Evolutionary conservation across 1,140 invertebrate genomes (phyloP), one percentile per base, ranked within the genome.

Genomic region (Leptoteleia sp.): DNA sequence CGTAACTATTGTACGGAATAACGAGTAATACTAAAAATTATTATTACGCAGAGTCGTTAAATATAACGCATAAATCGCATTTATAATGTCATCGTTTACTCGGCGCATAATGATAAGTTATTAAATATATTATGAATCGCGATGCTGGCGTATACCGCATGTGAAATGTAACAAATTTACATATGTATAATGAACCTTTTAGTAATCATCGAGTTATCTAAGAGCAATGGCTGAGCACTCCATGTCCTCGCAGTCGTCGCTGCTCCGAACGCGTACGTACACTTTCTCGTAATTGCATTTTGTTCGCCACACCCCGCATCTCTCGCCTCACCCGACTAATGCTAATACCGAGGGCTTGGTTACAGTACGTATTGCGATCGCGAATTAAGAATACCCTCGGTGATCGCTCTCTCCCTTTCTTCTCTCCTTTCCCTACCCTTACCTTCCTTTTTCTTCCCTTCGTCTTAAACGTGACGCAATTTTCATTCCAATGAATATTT

Each of bases 241-340:
- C 61, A 12, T 61, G 71, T 67, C 71, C 52, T 68, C 72, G 42
- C 64, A 48, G 33, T 6, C 57, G 64, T 73, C 76, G 65, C 38
- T 19, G 45, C 37, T 15, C 47, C 38, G 22, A 3, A 25, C 22
- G 6, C 22, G 52, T 75, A 81, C 47, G 15, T 29, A 78, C 72
- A 71, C 82, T 84, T 86, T 82, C 81, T 77, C 75, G 80, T 84
- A 84, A 87, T 87, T 85, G 81, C 82, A 82, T 82, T 85, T 87
- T 59, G 57, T 79, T 54, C 70, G 83, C 78, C 81, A 79, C 81
- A 82, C 79, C 80, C 76, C 67, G 77, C 75, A 68, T 64, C 75
- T 61, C 75, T 64, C 62, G 40, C 73, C 77, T 79, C 64, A 25
- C 72, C 57, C 57, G 61, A 27, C 57, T 55, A 62, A 68, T 68